Conservation (phyloP, 64 coral and sea anemone species). For the Catalaphyllia jardinei region DNA sequence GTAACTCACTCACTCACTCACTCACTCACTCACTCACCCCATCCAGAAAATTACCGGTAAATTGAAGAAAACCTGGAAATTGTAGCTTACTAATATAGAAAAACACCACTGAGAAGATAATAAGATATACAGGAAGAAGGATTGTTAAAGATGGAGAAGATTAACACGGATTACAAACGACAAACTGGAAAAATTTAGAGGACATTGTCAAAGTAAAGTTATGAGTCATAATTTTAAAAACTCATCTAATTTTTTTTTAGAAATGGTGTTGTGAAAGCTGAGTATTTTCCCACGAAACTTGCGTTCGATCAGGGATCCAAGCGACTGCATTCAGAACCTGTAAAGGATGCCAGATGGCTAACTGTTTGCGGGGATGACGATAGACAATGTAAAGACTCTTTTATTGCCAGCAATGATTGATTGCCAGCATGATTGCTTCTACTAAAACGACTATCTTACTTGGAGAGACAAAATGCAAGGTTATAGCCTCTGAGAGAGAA, state of each 20-base stretch:
- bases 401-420: background rate
- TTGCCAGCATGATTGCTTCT: background rate
- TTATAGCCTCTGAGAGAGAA: too few species aligned
- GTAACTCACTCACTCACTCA: too few species aligned
- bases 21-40: too few species aligned
- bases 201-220: background rate
- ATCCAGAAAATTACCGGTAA: too few species aligned
- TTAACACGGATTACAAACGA: too few species aligned
- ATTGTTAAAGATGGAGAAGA: too few species aligned
- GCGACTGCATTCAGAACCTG: background rate
- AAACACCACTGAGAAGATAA: too few species aligned
- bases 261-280: constrained; percentile 10
- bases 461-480: too few species aligned
- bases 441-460: background rate
- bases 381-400: background rate
- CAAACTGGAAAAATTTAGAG: background rate
- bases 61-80: too few species aligned
- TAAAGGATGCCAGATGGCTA: background rate
- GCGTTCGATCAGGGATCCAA: background rate
- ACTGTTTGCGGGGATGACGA: background rate
- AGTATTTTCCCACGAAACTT: background rate
- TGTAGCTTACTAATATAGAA: too few species aligned
- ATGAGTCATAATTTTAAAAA: background rate
- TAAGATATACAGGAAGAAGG: too few species aligned
- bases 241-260: background rate